phyloP scores from a whole-genome alignment of 2,797 vertebrate genomes.

The Pangasius sanitwongsei region DNA sequence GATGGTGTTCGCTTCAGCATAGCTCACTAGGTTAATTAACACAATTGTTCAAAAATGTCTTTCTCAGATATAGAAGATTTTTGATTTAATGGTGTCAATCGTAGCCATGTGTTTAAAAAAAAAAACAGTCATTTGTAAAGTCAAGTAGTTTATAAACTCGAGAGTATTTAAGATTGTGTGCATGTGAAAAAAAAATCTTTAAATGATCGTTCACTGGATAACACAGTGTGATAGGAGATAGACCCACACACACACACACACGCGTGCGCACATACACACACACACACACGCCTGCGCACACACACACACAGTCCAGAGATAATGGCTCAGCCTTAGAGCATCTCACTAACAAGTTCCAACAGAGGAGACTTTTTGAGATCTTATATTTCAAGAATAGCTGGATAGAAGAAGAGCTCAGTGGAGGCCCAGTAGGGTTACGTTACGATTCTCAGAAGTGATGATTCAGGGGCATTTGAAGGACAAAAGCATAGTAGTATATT shows the following conservation, averaged over 20 bases:
- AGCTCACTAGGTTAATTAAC: no score
- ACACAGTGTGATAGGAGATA: no score
- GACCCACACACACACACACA: not conserved
- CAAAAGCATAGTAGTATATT: no score
- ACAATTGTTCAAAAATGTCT: no score
- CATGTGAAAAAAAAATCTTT: no score
- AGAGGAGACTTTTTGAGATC: constrained; percentile 48
- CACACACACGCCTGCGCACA: not conserved
- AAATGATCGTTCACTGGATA: no score
- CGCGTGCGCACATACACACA: not conserved
- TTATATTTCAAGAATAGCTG: constrained; percentile 17
- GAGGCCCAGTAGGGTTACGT: not conserved
- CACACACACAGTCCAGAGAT: constrained; percentile 35
- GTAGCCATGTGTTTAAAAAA: not conserved
- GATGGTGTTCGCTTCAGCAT: no score
- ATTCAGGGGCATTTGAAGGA: not conserved
- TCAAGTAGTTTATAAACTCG: not conserved
- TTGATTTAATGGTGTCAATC: not conserved
- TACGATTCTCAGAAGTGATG: not conserved
- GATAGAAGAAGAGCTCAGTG: not conserved
- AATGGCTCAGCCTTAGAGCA: constrained; percentile 46
- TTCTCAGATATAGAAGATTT: not conserved
- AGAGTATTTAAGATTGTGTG: no score
- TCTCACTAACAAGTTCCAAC: constrained; percentile 55
- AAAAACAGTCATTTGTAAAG: not conserved